Evolutionary conservation across 2,888 invertebrate genomes (phyloP), one percentile per base, ranked within the genome.

Genomic region (Steromphala cineraria): DNA sequence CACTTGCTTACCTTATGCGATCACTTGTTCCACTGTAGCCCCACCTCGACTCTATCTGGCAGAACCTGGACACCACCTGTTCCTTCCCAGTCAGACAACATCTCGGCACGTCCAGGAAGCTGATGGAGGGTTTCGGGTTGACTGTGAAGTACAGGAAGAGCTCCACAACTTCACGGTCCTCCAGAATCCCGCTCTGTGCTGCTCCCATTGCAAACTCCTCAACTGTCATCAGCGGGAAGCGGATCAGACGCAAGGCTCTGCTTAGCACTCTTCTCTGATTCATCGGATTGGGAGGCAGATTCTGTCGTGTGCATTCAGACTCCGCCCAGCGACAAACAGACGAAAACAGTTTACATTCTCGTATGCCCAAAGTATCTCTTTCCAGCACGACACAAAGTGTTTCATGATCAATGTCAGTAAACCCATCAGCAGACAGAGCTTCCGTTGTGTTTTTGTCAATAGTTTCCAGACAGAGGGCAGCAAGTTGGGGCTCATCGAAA

Each of bases 21-120:
- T 97, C 97, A 77, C 96, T 96, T 0, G 96, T 96, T 3, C 97
- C 97, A 91, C 96, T 96, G 89, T 97, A 97, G 0, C 97, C 97
- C 97, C 97, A 97, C 80, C 96, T 94, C 36, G 95, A 96, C 91
- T 97, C 96, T 0, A 96, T 96, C 91, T 96, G 95, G 52, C 96
- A 95, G 92, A 97, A 97, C 82, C 96, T 94, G 82, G 95, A 95
- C 36, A 96, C 96, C 0, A 95, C 95, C 89, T 96, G 94, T 90
- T 97, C 96, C 90, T 96, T 96, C 0, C 96, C 96, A 7, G 96
- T 96, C 95, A 96, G 95, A 86, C 96, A 96, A 91, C 96, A 96
- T 28, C 97, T 94, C 0, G 96, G 96, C 21, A 91, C 90, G 89
- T 96, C 94, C 80, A 89, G 81, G 92, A 96, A 97, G 13, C 95